Conservation (phyloP, 2,888 invertebrate species). For the Dynastes grantii region DNA sequence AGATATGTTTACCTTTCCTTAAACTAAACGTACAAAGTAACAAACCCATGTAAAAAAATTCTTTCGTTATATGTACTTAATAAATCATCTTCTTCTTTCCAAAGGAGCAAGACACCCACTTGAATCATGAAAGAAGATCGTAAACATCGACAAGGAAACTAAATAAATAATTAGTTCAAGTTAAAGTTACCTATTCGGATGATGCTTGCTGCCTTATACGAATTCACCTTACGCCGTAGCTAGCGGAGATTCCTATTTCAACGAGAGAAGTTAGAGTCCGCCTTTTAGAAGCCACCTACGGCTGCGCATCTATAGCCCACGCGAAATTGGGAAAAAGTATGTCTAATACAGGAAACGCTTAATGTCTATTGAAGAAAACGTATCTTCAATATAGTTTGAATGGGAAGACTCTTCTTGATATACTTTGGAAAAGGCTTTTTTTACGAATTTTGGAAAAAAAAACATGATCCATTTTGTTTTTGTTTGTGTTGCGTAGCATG, state of each 20-base stretch:
- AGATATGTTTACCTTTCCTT: too few species aligned
- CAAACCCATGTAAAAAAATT: neutral
- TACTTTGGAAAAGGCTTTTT: too few species aligned
- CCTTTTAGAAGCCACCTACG: slow-evolving; percentile 29
- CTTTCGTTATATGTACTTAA: neutral
- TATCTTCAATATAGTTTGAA: neutral
- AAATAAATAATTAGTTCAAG: slow-evolving; percentile 37
- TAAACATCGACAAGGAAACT: neutral
- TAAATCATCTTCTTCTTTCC: slow-evolving; percentile 17
- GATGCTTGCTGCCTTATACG: slow-evolving; percentile 13
- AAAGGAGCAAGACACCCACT: too few species aligned
- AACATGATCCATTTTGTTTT: too few species aligned
- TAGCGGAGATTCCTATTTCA: neutral
- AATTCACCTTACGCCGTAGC: neutral
- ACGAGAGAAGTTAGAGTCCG: neutral
- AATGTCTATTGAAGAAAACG: too few species aligned
- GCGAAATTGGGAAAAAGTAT: neutral
- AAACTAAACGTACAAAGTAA: too few species aligned
- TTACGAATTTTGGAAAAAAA: too few species aligned
- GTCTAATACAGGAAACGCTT: neutral
- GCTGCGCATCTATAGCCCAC: slow-evolving; percentile 24
- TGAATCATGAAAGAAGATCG: too few species aligned
- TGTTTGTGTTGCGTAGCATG: too few species aligned
- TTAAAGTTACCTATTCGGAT: slow-evolving; percentile 19
- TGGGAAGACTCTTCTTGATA: neutral